These are phyloP conservation scores for Thysanoteuthis rhombus DNA, from an alignment of 2,888 invertebrate species.

Conservation along the genomic window DNA sequence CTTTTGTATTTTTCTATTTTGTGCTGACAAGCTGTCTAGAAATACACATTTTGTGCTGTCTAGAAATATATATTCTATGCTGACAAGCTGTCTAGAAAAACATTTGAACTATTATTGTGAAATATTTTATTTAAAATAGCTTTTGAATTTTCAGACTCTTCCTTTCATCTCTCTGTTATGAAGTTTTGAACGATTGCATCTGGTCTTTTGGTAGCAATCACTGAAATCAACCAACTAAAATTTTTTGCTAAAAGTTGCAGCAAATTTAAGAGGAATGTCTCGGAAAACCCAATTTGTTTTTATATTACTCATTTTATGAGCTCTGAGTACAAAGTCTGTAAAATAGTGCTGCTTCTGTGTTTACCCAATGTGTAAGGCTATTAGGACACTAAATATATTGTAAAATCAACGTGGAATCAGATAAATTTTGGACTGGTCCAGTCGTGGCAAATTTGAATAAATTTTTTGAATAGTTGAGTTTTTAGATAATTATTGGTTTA, in stretches of 20 bases:
- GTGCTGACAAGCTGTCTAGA: background rate
- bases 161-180: background rate
- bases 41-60: background rate
- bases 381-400: background rate
- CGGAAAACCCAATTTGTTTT: background rate
- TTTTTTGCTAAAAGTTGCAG: background rate
- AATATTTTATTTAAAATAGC: background rate
- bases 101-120: background rate
- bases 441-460: too few relatives aligned
- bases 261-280: background rate
- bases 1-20: background rate
- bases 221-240: background rate
- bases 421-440: too few relatives aligned
- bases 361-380: too few relatives aligned
- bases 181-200: background rate
- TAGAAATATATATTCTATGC: too few relatives aligned
- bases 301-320: background rate
- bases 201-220: background rate
- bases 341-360: too few relatives aligned
- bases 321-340: too few relatives aligned
- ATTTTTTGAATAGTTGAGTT: too few relatives aligned
- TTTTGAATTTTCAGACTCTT: background rate
- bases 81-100: background rate
- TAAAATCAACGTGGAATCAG: background rate
- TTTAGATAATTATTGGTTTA: too few relatives aligned